A percentile compares a stretch with the other conserved stretches of the same genome.
Conservation (phyloP, 2,888 invertebrate species). For the Apomyelois bistriatella region DNA sequence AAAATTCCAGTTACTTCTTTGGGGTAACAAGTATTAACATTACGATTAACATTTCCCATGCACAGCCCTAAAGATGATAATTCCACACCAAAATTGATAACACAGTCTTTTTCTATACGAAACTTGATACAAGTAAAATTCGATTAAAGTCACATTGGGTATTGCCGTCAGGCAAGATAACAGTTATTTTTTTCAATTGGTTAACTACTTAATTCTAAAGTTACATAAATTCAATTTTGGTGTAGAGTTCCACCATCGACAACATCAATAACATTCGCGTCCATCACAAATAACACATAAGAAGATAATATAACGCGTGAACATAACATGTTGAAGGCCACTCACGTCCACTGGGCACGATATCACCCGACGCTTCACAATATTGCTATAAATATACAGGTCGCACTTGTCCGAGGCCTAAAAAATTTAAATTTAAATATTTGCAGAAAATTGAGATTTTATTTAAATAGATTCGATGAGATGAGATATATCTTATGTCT, state of each 20-base stretch:
- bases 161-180: background rate
- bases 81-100: constrained; percentile 10
- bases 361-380: background rate
- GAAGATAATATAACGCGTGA: background rate
- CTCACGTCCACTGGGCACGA: background rate
- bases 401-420: background rate
- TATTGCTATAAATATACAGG: background rate
- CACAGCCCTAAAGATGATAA: constrained; percentile 11
- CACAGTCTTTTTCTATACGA: constrained; percentile 11
- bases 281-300: constrained; percentile 7
- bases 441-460: background rate
- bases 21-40: constrained; percentile 32
- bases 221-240: constrained; percentile 8
- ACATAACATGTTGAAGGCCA: constrained; percentile 7
- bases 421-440: background rate
- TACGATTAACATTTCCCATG: constrained; percentile 10
- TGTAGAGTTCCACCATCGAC: constrained; percentile 1
- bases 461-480: constrained; percentile 3
- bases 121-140: constrained; percentile 12
- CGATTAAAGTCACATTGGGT: constrained; percentile 8
- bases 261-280: constrained; percentile 11
- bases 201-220: constrained; percentile 13
- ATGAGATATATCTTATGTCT: background rate
- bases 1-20: constrained; percentile 64
- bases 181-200: constrained; percentile 5